Evolutionary conservation across 2,113 vertebrate species (phyloP).

Genomic region (Cichladusa arquata): DNA sequence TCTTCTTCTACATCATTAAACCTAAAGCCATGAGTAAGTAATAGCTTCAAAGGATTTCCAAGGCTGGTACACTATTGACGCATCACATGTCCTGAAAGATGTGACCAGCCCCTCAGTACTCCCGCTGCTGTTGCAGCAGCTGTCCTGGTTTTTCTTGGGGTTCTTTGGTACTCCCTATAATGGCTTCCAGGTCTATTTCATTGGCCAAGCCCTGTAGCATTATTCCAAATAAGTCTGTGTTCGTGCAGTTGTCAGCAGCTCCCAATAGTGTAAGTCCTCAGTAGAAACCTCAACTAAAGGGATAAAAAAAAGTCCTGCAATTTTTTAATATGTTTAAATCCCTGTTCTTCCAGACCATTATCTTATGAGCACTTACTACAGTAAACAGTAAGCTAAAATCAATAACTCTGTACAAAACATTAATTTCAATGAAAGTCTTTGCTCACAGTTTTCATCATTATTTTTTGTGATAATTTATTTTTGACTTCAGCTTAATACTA

Average conservation of each 20-base stretch:
- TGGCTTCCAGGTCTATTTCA: neutral
- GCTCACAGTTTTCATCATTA: neutral
- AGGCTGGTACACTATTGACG: rapidly evolving
- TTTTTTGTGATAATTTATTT: neutral
- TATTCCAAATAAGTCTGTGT: neutral
- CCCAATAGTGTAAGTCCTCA: neutral
- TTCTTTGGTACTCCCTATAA: neutral
- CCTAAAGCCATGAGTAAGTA: neutral
- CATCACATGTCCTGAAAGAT: neutral
- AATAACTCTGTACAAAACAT: neutral
- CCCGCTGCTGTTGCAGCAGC: neutral
- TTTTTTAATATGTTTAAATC: neutral
- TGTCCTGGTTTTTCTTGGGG: neutral
- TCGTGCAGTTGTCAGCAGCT: neutral
- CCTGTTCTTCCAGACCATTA: neutral
- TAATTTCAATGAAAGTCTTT: neutral
- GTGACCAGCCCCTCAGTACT: neutral
- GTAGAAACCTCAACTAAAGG: neutral
- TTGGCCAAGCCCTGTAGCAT: neutral
- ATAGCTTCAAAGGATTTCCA: neutral
- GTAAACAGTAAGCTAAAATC: neutral
- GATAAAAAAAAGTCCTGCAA: neutral
- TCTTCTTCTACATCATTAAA: neutral
- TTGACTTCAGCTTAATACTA: neutral
- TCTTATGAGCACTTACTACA: neutral